Base-by-base conservation (phyloP, 2,797 vertebrate genomes). In the Chiloscyllium punctatum region DNA sequence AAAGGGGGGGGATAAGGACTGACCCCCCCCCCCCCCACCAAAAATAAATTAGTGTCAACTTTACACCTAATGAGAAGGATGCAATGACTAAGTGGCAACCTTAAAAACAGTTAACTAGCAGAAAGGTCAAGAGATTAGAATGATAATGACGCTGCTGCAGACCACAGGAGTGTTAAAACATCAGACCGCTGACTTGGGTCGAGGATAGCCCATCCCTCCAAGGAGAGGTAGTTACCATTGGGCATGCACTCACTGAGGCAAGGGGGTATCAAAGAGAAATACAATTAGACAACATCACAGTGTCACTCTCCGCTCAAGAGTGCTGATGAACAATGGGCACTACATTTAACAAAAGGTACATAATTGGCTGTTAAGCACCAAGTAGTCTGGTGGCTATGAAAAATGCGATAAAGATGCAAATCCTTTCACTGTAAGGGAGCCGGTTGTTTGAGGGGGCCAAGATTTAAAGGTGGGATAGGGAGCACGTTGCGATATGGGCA, bases 41-140 rank as follows among this genome's bases (percentile, higher is more conserved):
- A n/a, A 92, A 92, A 92, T 42, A n/a, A 92, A 84, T 42, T 68
- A 92, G 68, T 66, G n/a, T 92, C 66, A 90, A 66, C 21, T 90
- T n/a, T 68, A 68, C 21, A 92, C 90, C 90, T 92, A 68, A n/a
- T 37, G 62, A 33, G 23, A 68, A 92, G 66, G 68, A 92, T 92
- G 90, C 62, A 92, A 68, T 21, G 7, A 21, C 42, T 90, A 92
- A 68, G 57, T 68, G 18, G 42, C 90, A 92, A 92, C 7, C 51
- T 90, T 21, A 42, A 62, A 62, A 53, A 57, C 87, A 90, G 62
- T 48, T 79, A 42, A 33, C 27, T 57, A 90, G 13, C 16, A 15
- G 53, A 90, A 18, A 33, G 13, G 8, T 16, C 30, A 48, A 62
- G 13, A 15, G 51, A 30, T 62, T 90, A 27, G 53, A 84, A 42